Evolutionary conservation across 2,797 vertebrate genomes (phyloP).

Genomic region (Myotis pilosus): DNA sequence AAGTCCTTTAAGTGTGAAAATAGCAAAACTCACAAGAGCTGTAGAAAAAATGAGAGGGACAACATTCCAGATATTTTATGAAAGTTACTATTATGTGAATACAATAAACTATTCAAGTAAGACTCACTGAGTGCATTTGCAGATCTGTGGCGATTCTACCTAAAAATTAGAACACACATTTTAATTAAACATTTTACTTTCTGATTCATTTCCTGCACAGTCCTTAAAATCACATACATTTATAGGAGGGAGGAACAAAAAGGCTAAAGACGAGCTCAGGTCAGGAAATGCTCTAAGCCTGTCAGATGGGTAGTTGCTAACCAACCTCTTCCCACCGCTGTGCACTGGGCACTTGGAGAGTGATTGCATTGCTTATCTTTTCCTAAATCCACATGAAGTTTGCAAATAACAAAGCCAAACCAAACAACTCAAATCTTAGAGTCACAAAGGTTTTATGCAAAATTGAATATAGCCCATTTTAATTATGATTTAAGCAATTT

Average conservation of each 20-base stretch:
- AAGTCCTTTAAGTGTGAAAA: background rate
- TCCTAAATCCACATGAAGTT: background rate
- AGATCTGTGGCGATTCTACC: background rate
- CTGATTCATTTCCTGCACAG: background rate
- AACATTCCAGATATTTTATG: background rate
- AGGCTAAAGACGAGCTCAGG: rapidly evolving
- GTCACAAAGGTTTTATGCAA: background rate
- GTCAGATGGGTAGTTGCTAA: background rate
- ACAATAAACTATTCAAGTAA: background rate
- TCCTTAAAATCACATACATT: background rate
- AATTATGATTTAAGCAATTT: background rate
- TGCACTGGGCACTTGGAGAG: rapidly evolving
- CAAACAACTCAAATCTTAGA: background rate
- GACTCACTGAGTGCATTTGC: background rate
- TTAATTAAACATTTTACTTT: background rate
- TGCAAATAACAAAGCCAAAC: background rate
- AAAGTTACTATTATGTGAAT: background rate
- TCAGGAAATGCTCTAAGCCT: background rate
- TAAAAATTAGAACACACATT: background rate
- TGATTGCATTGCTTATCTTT: background rate
- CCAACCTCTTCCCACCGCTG: background rate
- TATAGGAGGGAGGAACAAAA: background rate
- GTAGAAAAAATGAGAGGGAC: background rate
- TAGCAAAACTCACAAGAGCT: background rate
- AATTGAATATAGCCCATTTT: background rate